These are phyloP conservation scores for Drosophila suzukii DNA, from an alignment of 1,140 invertebrate species.

Conservation along the genomic window DNA sequence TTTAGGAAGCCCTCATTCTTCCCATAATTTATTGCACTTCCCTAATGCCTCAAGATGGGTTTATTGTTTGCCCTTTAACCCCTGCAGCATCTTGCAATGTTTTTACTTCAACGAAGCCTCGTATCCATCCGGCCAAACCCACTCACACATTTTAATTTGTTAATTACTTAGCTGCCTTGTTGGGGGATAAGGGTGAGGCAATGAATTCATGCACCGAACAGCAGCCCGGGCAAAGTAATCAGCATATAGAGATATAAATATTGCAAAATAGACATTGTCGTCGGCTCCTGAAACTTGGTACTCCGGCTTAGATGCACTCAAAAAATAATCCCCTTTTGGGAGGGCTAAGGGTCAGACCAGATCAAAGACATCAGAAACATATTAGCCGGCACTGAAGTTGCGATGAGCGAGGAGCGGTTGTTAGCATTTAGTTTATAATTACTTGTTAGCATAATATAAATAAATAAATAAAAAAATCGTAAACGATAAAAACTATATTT, in stretches of 20 bases:
- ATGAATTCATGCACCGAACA: conserved; percentile 66
- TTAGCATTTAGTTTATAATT: too few relatives aligned
- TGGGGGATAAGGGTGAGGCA: conserved; percentile 23
- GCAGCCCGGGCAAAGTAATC: conserved; percentile 60
- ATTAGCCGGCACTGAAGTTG: conserved; percentile 65
- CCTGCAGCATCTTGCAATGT: conserved; percentile 1
- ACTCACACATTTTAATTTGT: conserved; percentile 77
- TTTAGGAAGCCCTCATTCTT: not conserved
- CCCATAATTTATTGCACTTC: not conserved
- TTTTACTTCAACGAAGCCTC: not conserved
- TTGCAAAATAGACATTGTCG: not conserved
- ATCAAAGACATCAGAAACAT: conserved; percentile 72
- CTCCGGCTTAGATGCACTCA: too few relatives aligned
- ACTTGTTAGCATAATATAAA: too few relatives aligned
- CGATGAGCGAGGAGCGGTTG: too few relatives aligned
- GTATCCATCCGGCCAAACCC: not conserved
- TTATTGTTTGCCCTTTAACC: not conserved
- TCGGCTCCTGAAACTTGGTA: conserved; percentile 8
- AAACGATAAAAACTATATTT: too few relatives aligned
- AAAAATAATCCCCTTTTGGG: too few relatives aligned
- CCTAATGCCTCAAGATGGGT: conserved; percentile 10
- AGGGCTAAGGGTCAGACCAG: not conserved
- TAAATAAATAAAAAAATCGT: too few relatives aligned
- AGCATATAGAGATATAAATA: conserved; percentile 51
- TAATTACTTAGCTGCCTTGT: conserved; percentile 72